These are phyloP conservation scores for Macrophya annulata DNA, from an alignment of 2,888 invertebrate species.

Conservation along the genomic window DNA sequence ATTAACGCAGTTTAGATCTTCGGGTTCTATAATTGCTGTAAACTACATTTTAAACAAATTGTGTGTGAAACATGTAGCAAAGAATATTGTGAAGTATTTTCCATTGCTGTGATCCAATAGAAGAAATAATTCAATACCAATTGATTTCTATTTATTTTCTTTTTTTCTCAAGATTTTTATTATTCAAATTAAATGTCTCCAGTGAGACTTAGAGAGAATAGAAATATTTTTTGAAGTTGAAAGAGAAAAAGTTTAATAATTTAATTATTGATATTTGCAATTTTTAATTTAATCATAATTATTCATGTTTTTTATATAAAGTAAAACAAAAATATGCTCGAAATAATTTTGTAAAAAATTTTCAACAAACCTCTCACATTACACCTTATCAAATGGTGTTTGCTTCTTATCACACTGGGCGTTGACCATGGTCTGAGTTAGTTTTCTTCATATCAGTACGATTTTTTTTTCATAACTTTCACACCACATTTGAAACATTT, in stretches of 20 bases:
- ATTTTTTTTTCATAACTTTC: background rate
- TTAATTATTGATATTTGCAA: background rate
- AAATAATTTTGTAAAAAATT: background rate
- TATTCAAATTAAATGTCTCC: background rate
- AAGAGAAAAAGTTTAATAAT: too few species aligned
- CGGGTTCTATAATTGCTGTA: background rate
- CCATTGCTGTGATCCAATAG: slow-evolving; percentile 56
- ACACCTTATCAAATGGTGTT: slow-evolving; percentile 31
- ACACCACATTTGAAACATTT: background rate
- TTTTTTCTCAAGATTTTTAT: background rate
- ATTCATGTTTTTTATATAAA: background rate
- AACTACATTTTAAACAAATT: background rate
- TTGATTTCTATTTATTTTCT: too few species aligned
- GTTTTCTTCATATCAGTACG: slow-evolving; percentile 32
- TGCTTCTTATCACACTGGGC: slow-evolving; percentile 52
- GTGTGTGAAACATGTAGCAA: slow-evolving; percentile 19
- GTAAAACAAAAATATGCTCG: background rate
- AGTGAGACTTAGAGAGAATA: background rate
- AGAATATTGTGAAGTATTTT: slow-evolving; percentile 45
- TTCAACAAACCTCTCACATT: background rate
- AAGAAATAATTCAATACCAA: background rate
- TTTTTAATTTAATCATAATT: background rate
- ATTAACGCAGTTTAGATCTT: background rate
- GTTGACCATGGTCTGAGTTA: slow-evolving; percentile 30
- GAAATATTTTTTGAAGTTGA: background rate